phyloP scores from a whole-genome alignment of 2,113 vertebrate genomes.

The Trochalopteron elliotii region DNA sequence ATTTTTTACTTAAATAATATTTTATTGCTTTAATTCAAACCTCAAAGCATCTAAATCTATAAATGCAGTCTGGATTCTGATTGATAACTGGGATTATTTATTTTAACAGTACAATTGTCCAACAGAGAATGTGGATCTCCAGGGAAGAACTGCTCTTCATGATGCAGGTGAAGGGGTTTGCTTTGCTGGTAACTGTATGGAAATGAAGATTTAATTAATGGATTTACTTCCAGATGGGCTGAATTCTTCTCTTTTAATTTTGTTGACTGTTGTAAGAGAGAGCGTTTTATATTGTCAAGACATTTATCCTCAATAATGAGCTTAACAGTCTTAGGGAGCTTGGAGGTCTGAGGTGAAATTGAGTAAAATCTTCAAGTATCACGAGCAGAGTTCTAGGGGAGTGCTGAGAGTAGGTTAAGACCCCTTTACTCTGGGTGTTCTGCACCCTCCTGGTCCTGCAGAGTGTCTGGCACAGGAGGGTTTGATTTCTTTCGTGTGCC shows the following conservation, averaged over 20 bases:
- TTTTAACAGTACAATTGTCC: constrained; percentile 90
- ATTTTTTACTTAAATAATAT: not conserved
- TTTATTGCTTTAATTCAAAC: not conserved
- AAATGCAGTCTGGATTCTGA: not conserved
- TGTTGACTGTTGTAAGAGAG: not conserved
- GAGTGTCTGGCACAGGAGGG: not conserved
- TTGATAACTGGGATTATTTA: not conserved
- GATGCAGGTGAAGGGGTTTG: constrained; percentile 84
- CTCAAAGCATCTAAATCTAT: not conserved
- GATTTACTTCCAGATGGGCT: not conserved
- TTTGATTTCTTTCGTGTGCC: not conserved
- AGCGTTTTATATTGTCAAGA: not conserved
- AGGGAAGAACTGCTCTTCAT: constrained; percentile 92
- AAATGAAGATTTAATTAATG: not conserved
- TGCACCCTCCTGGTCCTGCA: too few relatives aligned
- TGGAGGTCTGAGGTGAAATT: not conserved
- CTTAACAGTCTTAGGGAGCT: not conserved
- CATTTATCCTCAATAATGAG: not conserved
- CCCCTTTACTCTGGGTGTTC: not conserved
- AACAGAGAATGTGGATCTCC: constrained; percentile 91
- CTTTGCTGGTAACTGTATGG: not conserved
- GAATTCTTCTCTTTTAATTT: not conserved
- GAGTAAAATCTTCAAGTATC: fast-evolving
- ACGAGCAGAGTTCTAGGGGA: fast-evolving
- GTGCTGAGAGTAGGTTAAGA: fast-evolving